Evolutionary conservation across 1,140 invertebrate genomes (phyloP), one percentile per base, ranked within the genome.

Genomic region (Aphidius gifuensis): DNA sequence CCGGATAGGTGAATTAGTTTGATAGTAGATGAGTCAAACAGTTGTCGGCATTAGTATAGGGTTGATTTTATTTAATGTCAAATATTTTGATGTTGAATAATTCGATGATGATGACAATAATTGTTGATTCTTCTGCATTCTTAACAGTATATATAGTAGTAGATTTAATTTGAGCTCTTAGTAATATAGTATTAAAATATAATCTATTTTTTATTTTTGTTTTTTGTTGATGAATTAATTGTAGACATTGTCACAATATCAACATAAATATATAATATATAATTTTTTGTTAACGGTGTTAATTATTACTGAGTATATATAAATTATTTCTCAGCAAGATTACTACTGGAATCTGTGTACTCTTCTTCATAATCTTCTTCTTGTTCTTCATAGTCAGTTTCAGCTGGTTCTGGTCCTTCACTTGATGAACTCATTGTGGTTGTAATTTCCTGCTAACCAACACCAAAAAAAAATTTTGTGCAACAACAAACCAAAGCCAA

Each of bases 351-450:
- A 43, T 81, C 80, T 64, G 75, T 61, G 66, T 78, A 76, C 9
- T 80, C 79, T 16, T 80, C 79, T 16, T 79, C 79, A 68, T 79
- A 72, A 2, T 81, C 79, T 40, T 77, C 78, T 39, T 76, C 78
- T 21, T 69, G 72, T 9, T 77, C 76, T 9, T 80, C 80, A 62
- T 81, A 80, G 65, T 81, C 78, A 48, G 78, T 80, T 66, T 81
- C 80, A 16, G 79, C 79, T 21, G 78, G 78, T 59, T 81, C 79
- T n/a, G 80, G 77, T 64, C 74, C 79, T n/a, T 77, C 80, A 63
- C 72, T 68, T 48, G 71, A 62, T 39, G 78, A 68, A 58, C 68
- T 64, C 40, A 72, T 66, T 45, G 79, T 77, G 64, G 78, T 79
- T 69, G 73, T 71, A 56, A 73, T 65, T 54, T 75, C 79, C 80